phyloP scores from a whole-genome alignment of 2,888 invertebrate species.

The Callosobruchus maculatus region DNA sequence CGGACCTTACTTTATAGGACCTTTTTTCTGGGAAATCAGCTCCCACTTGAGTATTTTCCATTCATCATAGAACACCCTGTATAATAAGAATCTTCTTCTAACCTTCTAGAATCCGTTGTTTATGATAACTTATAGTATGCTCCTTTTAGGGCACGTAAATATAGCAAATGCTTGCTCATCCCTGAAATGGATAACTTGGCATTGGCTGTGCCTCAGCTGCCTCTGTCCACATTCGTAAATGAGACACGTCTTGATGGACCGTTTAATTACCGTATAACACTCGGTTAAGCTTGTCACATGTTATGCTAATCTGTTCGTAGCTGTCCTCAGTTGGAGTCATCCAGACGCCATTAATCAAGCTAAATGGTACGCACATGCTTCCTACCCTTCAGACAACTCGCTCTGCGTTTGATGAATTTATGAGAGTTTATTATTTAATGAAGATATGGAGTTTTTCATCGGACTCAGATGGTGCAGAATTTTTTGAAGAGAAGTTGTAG shows the following conservation, averaged over 20 bases:
- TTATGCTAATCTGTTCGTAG: not conserved
- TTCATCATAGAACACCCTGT: too few species aligned
- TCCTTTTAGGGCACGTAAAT: too few species aligned
- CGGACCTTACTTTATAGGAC: too few species aligned
- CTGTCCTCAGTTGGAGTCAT: not conserved
- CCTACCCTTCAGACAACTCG: not conserved
- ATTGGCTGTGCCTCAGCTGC: not conserved
- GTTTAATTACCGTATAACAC: not conserved
- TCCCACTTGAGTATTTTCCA: too few species aligned
- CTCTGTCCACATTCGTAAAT: not conserved
- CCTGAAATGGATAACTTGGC: too few species aligned
- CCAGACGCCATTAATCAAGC: not conserved
- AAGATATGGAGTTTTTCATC: not conserved
- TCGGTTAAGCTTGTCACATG: not conserved
- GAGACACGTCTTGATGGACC: not conserved
- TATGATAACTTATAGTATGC: too few species aligned
- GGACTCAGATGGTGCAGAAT: too few species aligned
- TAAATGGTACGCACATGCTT: not conserved
- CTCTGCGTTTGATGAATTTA: not conserved
- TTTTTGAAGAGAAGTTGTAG: too few species aligned
- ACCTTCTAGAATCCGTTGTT: too few species aligned
- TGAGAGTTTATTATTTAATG: not conserved
- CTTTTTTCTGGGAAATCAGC: too few species aligned
- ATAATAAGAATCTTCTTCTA: too few species aligned
- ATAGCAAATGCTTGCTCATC: too few species aligned